These are phyloP conservation scores for Passerculus sandwichensis DNA, from an alignment of 2,797 vertebrate genomes.

Conservation along the genomic window DNA sequence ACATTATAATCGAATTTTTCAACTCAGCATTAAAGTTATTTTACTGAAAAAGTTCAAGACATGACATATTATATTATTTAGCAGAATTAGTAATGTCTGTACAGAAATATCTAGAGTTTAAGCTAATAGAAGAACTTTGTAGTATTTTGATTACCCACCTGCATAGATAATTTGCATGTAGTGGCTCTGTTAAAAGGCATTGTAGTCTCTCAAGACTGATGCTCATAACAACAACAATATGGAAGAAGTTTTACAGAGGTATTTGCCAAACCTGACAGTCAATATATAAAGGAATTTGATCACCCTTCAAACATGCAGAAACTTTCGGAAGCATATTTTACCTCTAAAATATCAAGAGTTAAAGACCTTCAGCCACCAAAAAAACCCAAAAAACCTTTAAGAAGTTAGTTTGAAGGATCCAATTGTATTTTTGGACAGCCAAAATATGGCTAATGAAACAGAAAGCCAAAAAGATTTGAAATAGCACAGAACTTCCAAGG, in stretches of 20 bases:
- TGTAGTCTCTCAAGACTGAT: neutral
- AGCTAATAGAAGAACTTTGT: neutral
- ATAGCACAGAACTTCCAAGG: slow-evolving; percentile 20
- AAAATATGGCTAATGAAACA: neutral
- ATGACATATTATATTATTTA: neutral
- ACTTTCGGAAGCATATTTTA: slow-evolving; percentile 16
- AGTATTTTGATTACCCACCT: neutral
- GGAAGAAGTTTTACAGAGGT: neutral
- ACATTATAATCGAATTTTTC: neutral
- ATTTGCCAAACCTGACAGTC: slow-evolving; percentile 22
- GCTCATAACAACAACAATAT: neutral
- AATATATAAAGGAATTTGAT: slow-evolving; percentile 17
- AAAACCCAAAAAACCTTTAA: neutral
- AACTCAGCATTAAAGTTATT: no score
- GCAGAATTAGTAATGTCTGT: neutral
- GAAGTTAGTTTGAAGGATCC: neutral
- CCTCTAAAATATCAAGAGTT: neutral
- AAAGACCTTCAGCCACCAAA: neutral
- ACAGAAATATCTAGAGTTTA: neutral
- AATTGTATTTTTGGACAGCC: neutral
- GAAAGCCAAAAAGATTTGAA: slow-evolving; percentile 13
- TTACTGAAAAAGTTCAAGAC: no score
- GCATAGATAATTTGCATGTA: neutral
- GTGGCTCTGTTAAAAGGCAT: neutral
- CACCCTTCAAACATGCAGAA: neutral